A percentile compares a stretch with the other conserved stretches of the same genome.
Conservation (phyloP, 23 tunicate species). For the Ascidia mentula region DNA sequence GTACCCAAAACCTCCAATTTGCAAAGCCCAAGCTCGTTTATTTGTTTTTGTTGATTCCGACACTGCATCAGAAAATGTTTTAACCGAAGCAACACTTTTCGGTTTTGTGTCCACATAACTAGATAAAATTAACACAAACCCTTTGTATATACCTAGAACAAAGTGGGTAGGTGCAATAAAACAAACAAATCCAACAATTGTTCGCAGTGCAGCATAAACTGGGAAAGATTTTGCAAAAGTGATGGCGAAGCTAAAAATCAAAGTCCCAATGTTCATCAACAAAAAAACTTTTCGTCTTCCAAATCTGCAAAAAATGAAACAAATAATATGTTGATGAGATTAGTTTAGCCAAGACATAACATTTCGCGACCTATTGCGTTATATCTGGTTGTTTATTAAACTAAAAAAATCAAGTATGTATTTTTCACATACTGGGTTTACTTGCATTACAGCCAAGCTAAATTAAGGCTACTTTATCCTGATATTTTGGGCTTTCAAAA, state of each 20-base stretch:
- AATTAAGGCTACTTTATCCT: no score
- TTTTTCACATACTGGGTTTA: no score
- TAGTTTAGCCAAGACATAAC: not conserved
- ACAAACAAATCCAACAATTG: constrained; percentile 22
- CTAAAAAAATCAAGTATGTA: no score
- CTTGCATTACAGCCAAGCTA: no score
- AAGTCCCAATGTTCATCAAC: constrained; percentile 7
- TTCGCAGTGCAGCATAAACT: constrained; percentile 13
- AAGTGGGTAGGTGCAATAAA: not conserved
- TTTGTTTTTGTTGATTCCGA: not conserved
- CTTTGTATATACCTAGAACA: not conserved
- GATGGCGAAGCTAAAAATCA: not conserved
- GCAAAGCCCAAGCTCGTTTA: not conserved
- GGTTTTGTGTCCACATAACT: no score
- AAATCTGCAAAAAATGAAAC: constrained; percentile 1
- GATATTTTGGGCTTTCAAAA: no score
- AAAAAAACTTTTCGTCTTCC: constrained; percentile 17
- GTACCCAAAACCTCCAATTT: not conserved
- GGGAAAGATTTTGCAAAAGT: constrained; percentile 14
- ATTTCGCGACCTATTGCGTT: no score
- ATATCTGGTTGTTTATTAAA: no score
- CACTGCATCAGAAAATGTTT: not conserved
- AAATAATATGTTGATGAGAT: not conserved
- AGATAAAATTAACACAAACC: no score
- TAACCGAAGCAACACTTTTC: not conserved